A percentile compares a stretch with the other conserved stretches of the same genome.
Conservation (phyloP, 1,140 invertebrate species). For the Tetramorium simillimum region DNA sequence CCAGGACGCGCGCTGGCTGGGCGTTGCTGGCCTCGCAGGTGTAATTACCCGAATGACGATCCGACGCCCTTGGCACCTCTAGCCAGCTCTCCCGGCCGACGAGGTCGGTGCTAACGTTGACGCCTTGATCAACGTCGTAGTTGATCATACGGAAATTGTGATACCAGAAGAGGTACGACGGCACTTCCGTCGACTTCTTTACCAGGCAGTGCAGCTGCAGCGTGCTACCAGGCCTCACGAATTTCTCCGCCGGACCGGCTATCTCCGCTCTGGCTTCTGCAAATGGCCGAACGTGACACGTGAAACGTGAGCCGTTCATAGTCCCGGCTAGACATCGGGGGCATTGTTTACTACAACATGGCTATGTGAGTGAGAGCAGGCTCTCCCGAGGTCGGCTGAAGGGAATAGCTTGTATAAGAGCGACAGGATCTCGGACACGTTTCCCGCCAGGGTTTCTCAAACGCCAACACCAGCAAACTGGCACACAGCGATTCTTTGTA, state of each 20-base stretch:
- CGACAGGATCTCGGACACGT: conserved; percentile 39
- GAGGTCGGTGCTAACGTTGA: conserved; percentile 92
- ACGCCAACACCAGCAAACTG: background rate
- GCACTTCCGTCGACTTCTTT: conserved; percentile 92
- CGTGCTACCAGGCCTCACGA: conserved; percentile 93
- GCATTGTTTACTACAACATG: conserved; percentile 66
- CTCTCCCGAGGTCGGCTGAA: background rate
- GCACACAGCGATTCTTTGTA: background rate
- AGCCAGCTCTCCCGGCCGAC: conserved; percentile 87
- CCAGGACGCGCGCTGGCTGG: conserved; percentile 92
- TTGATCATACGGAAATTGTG: conserved; percentile 96
- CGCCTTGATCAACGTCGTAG: conserved; percentile 93
- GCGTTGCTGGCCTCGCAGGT: conserved; percentile 95
- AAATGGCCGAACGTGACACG: conserved; percentile 70
- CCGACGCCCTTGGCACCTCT: conserved; percentile 88
- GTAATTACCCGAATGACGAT: conserved; percentile 94
- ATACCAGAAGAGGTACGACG: conserved; percentile 96
- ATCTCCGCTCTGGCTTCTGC: conserved; percentile 95
- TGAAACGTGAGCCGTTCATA: conserved; percentile 71
- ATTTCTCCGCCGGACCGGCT: conserved; percentile 93
- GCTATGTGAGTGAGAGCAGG: background rate
- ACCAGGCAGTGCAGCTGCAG: conserved; percentile 92
- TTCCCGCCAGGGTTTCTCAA: conserved; percentile 41
- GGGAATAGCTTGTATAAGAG: background rate
- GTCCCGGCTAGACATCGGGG: conserved; percentile 1